Evolutionary conservation across 2,797 vertebrate species (phyloP).

Genomic region (Chrysocyon brachyurus): DNA sequence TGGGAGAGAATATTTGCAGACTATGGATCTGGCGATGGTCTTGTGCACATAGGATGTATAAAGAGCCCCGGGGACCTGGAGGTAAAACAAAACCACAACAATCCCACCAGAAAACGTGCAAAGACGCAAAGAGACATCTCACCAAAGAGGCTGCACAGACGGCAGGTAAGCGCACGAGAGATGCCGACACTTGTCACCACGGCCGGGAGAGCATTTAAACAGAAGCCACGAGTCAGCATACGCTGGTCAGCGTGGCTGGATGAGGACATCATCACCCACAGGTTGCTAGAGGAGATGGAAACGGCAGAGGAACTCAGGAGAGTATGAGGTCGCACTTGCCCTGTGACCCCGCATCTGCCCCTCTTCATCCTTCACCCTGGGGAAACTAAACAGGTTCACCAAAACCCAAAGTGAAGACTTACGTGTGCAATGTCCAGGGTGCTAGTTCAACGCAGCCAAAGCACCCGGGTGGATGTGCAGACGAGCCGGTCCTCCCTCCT

Average conservation of each 20-base stretch:
- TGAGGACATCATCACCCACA: no score
- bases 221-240: no score
- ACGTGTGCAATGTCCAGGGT: fast-evolving
- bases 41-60: fast-evolving
- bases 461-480: not conserved
- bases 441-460: not conserved
- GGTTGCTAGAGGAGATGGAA: not conserved
- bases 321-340: not conserved
- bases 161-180: fast-evolving
- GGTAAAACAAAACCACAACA: no score
- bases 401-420: not conserved
- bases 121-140: not conserved
- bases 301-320: not conserved
- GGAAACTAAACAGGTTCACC: not conserved
- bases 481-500: not conserved
- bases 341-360: not conserved
- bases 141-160: fast-evolving
- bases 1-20: not conserved
- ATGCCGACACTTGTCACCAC: fast-evolving
- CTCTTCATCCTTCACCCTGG: not conserved
- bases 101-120: not conserved
- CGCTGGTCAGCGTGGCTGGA: no score
- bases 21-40: no score
- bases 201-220: no score
- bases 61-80: not conserved